Evolutionary conservation across 2,797 vertebrate genomes (phyloP), one percentile per base, ranked within the genome.

Genomic region (Myotis daubentonii): DNA sequence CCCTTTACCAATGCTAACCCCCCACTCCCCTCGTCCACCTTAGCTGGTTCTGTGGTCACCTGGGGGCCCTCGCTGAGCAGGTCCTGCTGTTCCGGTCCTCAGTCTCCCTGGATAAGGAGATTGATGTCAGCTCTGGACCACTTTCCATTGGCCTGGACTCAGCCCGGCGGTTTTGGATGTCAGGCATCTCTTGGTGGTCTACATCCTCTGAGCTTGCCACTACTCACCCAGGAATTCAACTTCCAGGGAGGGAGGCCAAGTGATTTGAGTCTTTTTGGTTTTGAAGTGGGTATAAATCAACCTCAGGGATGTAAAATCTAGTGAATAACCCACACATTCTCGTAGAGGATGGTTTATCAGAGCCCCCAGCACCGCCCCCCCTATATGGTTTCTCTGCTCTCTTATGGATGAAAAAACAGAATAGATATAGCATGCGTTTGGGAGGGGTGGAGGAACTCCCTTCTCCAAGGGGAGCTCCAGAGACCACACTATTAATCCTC

Each of bases 251-350:
- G n/a, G n/a, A 68, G 68, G 53, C 25, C 22, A 38, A 60, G 78
- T n/a, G 87, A 75, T 65, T 49, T 66, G 47, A 87, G 22, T 90
- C 20, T 33, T 60, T n/a, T 44, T 0, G 1, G 15, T 83, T 86
- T 94, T 70, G 36, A 75, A 82, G 36, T 62, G n/a, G 74, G 25
- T 79, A 33, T 83, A 38, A 84, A 87, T 94, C 66, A 47, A 65
- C 62, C 25, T n/a, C 11, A 0, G 0, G 23, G 30, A 80, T 93
- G 62, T 78, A 44, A 57, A 51, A 78, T 65, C 60, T 70, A 76
- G 53, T 41, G 53, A 92, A 78, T 72, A 89, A 72, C 33, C 49
- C n/a, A 81, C 9, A 20, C 28, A 19, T 87, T 28, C 17, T 82
- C 72, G 28, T 22, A 49, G 33, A 91, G 51, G 44, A 53, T 71